A percentile compares a stretch with the other conserved stretches of the same genome.
Evolutionary conservation across 2,797 vertebrate species (phyloP).

Genomic region (Peromyscus eremicus): DNA sequence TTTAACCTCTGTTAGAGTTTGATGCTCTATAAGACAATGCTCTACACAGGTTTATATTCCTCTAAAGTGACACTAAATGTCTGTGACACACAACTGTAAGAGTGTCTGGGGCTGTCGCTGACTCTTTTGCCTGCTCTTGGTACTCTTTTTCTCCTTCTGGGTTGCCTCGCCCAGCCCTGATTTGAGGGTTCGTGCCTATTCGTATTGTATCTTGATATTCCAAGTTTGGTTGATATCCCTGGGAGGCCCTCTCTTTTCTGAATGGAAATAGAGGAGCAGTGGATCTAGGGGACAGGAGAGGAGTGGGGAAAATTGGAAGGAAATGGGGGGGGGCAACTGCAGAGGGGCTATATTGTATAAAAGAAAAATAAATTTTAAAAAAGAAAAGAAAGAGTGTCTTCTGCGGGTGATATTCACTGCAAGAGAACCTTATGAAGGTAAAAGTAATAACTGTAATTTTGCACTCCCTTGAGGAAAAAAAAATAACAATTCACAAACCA

Average conservation of each 20-base stretch:
- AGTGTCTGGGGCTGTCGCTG: neutral
- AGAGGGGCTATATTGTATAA: neutral
- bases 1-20: neutral
- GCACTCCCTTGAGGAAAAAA: neutral
- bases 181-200: neutral
- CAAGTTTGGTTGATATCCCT: neutral
- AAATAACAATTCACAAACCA: neutral
- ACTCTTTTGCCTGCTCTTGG: neutral
- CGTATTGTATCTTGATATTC: neutral
- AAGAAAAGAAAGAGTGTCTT: neutral
- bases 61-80: neutral
- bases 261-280: too few species aligned
- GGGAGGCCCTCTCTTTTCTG: neutral
- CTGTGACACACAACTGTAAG: neutral
- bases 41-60: neutral
- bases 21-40: neutral
- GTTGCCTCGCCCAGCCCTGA: neutral
- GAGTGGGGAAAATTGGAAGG: neutral
- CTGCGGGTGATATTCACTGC: neutral
- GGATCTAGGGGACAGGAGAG: neutral
- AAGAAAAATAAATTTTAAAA: neutral
- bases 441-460: neutral
- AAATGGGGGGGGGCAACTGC: neutral
- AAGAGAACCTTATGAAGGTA: neutral
- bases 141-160: neutral